phyloP scores from a whole-genome alignment of 2,797 vertebrate genomes.

The Mergus octosetaceus region DNA sequence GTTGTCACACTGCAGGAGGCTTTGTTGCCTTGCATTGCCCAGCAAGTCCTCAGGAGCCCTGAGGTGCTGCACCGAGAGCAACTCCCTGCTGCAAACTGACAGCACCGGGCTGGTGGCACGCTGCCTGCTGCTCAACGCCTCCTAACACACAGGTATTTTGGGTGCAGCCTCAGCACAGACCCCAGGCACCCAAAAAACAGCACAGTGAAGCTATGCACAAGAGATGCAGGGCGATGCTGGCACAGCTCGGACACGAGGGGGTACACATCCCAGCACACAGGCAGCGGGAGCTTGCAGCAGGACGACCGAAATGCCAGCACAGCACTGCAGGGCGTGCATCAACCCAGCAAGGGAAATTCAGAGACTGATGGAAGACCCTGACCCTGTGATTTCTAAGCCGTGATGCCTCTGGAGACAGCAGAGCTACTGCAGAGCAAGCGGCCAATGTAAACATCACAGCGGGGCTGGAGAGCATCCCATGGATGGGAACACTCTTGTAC shows the following conservation, averaged over 20 bases:
- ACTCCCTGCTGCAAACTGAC: too few relatives aligned
- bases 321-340: background rate
- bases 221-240: fast-evolving
- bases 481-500: background rate
- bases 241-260: background rate
- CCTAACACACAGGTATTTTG: too few relatives aligned
- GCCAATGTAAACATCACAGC: background rate
- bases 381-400: background rate
- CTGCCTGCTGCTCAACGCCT: too few relatives aligned
- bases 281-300: background rate
- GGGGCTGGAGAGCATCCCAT: background rate
- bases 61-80: too few relatives aligned
- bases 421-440: background rate
- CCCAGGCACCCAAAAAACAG: background rate
- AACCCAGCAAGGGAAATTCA: background rate
- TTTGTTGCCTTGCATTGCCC: background rate
- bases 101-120: too few relatives aligned
- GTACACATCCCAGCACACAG: background rate
- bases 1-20: too few relatives aligned
- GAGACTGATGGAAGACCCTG: background rate
- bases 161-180: too few relatives aligned
- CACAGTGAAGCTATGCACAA: background rate
- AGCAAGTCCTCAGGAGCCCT: background rate
- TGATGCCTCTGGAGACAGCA: background rate
- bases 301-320: background rate